These are phyloP conservation scores for Papilio helenus DNA, from an alignment of 1,140 invertebrate genomes.

Conservation along the genomic window DNA sequence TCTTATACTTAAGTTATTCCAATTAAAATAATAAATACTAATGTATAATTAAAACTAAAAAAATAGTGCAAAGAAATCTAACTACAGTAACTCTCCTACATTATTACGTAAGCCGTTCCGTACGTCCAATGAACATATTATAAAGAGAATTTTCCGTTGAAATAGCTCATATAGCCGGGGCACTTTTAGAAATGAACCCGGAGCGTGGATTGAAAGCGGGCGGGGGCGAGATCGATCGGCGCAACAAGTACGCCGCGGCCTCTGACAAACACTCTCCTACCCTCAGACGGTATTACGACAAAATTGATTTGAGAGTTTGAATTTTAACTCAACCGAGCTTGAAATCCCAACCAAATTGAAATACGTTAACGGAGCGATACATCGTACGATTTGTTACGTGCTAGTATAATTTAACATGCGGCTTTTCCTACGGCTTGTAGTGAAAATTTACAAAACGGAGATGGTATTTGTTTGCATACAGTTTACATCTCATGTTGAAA, in stretches of 20 bases:
- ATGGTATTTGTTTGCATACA: too few relatives aligned
- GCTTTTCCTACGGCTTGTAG: too few relatives aligned
- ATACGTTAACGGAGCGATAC: conserved; percentile 9
- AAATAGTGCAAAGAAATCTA: neutral
- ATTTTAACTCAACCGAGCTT: conserved; percentile 26
- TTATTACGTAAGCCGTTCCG: conserved; percentile 13
- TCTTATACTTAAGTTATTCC: too few relatives aligned
- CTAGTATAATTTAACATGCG: neutral
- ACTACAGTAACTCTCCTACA: neutral
- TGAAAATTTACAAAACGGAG: too few relatives aligned
- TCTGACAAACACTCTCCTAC: conserved; percentile 31
- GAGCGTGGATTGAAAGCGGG: conserved; percentile 54
- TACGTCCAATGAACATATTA: conserved; percentile 31
- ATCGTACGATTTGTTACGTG: neutral
- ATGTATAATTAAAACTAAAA: neutral
- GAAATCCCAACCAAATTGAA: conserved; percentile 27
- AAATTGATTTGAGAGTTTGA: conserved; percentile 38
- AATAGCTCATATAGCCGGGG: conserved; percentile 44
- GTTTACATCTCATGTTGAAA: neutral
- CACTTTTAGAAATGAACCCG: conserved; percentile 63
- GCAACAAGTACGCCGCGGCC: conserved; percentile 67
- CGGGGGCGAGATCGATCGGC: conserved; percentile 40
- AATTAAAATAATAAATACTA: too few relatives aligned
- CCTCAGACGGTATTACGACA: conserved; percentile 10
- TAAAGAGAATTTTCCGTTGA: conserved; percentile 47